phyloP scores from a whole-genome alignment of 1,140 invertebrate species.

The Bombus consobrinus region DNA sequence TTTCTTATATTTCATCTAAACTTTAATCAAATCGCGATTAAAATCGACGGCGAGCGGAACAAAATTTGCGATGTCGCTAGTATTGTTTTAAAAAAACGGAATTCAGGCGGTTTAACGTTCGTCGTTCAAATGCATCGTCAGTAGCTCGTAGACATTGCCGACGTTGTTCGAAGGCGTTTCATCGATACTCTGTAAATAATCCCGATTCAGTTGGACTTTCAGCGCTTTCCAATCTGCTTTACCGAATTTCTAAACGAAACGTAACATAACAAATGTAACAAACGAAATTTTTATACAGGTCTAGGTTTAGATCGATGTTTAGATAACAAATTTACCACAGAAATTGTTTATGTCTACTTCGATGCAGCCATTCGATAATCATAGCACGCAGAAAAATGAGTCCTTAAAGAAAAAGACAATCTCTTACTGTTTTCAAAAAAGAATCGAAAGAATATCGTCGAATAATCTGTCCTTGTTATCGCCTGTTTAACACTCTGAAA shows the following conservation, averaged over 20 bases:
- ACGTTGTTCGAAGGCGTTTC: not conserved
- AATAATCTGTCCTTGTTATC: constrained; percentile 2
- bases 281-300: fast-evolving
- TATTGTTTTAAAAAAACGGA: not conserved
- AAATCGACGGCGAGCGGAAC: too few relatives aligned
- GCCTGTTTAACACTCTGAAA: not conserved
- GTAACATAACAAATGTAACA: too few relatives aligned
- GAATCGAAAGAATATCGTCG: constrained; percentile 6
- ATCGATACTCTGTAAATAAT: not conserved
- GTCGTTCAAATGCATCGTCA: constrained; percentile 1
- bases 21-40: too few relatives aligned
- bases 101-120: not conserved
- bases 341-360: too few relatives aligned
- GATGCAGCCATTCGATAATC: too few relatives aligned
- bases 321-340: too few relatives aligned
- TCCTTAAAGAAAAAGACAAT: too few relatives aligned
- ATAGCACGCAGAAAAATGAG: too few relatives aligned
- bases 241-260: not conserved
- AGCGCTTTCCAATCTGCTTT: not conserved
- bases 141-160: constrained; percentile 1
- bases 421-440: not conserved
- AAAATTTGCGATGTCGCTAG: too few relatives aligned
- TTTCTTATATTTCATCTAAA: too few relatives aligned
- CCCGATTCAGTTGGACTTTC: not conserved
- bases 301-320: too few relatives aligned